Evolutionary conservation across 2,888 invertebrate genomes (phyloP), one percentile per base, ranked within the genome.

Genomic region (Cheilosia pagana): DNA sequence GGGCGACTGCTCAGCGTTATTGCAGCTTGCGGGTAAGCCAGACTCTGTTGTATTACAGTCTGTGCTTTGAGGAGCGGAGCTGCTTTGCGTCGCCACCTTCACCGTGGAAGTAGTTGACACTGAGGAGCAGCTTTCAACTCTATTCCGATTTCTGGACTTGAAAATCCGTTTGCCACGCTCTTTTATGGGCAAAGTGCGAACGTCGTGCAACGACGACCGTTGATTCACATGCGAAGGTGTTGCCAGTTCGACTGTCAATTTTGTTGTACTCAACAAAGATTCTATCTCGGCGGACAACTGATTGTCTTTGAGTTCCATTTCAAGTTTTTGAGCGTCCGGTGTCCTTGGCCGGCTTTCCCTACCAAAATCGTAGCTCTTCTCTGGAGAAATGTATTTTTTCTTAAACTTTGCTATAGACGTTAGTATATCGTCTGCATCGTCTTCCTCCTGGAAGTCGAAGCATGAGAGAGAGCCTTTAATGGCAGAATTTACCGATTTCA

Each of bases 401-500:
- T 90, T 90, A 35, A 89, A 88, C 71, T 89, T 89, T 16, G 88
- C 88, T 43, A 89, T 87, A 0, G 89, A 88, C 70, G 89, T 88
- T 23, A 88, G 60, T 5, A 88, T 81, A 8, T 92, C 91, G 50
- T 93, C 94, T 89, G 95, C 94, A 87, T 96, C 95, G 87, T 96
- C 95, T 83, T 96, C 95, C 63, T 95, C 95, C 87, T 95, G 95
- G 89, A 96, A 96, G 90, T 96, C 96, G 89, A 96, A 96, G 89
- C 96, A 96, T 0, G 95, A 95, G 67, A 94, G 75, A 1, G 87
- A 76, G 14, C 63, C 16, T 31, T 83, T 83, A 25, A 31, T 70
- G 19, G 59, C 52, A 10, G 70, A 53, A 25, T 48, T 79, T 7
- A 23, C 3, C 16, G 10, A n/a, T 35, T 50, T 70, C 5, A 16